These are phyloP conservation scores for Eurystomus gularis DNA, from an alignment of 2,113 vertebrate species.

Conservation along the genomic window DNA sequence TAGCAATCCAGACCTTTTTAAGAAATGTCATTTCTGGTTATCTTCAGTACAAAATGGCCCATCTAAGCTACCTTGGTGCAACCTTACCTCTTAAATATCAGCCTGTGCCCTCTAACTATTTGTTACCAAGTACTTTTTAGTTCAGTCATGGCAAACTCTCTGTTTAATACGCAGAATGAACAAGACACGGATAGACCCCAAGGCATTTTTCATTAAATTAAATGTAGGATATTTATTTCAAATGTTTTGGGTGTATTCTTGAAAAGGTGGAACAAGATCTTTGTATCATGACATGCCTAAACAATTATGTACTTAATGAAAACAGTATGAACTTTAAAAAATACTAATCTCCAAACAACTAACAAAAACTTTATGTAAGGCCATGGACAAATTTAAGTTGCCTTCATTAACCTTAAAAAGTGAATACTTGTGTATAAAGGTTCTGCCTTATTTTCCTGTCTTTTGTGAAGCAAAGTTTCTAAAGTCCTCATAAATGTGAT, in stretches of 20 bases:
- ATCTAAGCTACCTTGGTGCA: slow-evolving; percentile 69
- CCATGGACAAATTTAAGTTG: not conserved
- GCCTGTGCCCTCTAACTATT: slow-evolving; percentile 64
- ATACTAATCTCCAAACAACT: not conserved
- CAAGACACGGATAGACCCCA: not conserved
- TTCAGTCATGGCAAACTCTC: slow-evolving; percentile 19
- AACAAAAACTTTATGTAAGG: not conserved
- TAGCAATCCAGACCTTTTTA: slow-evolving; percentile 71
- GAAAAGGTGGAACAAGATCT: not conserved
- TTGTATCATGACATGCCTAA: not conserved
- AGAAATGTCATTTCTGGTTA: slow-evolving; percentile 76
- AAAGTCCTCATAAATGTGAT: not conserved
- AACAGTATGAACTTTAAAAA: not conserved
- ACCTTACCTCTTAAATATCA: slow-evolving; percentile 76
- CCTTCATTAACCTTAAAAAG: not conserved
- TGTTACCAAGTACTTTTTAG: slow-evolving; percentile 61
- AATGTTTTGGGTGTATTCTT: slow-evolving; percentile 1
- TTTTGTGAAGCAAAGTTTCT: not conserved
- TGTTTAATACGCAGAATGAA: slow-evolving; percentile 19
- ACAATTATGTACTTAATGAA: not conserved
- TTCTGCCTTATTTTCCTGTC: not conserved
- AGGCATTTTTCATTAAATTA: slow-evolving; percentile 1
- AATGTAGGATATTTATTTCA: not conserved
- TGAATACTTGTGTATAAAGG: not conserved
- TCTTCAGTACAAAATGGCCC: slow-evolving; percentile 67